A percentile compares a stretch with the other conserved stretches of the same genome.
Conservation (phyloP, 2,797 vertebrate species). For the Loris lydekkerianus region DNA sequence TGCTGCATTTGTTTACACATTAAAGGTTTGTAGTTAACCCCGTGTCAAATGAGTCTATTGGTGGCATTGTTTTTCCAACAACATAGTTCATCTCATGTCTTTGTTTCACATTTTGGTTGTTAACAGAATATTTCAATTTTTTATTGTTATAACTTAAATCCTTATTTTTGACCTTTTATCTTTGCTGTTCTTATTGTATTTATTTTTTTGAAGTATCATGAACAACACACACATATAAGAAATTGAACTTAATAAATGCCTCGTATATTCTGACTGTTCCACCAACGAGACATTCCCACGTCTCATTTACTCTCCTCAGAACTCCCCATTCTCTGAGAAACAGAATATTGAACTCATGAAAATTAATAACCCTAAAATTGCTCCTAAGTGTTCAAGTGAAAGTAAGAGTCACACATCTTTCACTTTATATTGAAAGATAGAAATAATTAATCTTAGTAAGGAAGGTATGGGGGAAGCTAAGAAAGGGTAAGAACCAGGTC, state of each 20-base stretch:
- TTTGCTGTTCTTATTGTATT: background rate
- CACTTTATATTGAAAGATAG: background rate
- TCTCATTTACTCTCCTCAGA: background rate
- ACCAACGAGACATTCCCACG: background rate
- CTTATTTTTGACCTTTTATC: background rate
- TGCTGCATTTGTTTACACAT: background rate
- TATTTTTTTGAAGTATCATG: background rate
- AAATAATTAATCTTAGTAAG: background rate
- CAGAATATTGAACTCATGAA: background rate
- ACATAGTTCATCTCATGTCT: background rate
- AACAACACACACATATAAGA: background rate
- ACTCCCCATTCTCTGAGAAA: background rate
- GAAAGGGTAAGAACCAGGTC: background rate
- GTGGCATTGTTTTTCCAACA: background rate
- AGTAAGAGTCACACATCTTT: background rate
- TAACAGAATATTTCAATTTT: background rate
- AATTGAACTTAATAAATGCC: too few species aligned
- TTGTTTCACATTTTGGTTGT: background rate
- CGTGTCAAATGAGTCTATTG: background rate
- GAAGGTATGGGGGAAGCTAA: background rate
- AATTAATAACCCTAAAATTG: background rate
- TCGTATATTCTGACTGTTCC: too few species aligned
- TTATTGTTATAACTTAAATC: background rate
- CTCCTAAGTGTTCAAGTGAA: background rate
- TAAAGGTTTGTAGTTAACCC: background rate